phyloP scores from a whole-genome alignment of 92 coral and sea anemone genomes.

The Diadumene lineata region DNA sequence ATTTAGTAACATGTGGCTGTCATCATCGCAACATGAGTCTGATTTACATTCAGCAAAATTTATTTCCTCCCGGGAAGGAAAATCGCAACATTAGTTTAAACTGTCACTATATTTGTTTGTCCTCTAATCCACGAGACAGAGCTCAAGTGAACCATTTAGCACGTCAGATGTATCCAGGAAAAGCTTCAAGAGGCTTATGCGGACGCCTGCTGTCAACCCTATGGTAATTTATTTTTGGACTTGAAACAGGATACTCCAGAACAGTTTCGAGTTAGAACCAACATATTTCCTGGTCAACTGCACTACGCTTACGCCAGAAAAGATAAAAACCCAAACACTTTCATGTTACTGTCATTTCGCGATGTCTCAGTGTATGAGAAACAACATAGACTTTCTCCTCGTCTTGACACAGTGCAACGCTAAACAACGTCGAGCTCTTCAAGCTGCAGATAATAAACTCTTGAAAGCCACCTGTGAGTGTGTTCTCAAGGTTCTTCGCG shows the following conservation, averaged over 20 bases:
- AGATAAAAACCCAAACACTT: constrained; percentile 13
- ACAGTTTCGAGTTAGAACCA: too few species aligned
- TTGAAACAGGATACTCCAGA: constrained; percentile 35
- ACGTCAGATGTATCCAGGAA: too few species aligned
- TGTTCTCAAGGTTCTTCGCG: constrained; percentile 15
- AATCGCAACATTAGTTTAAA: constrained; percentile 21
- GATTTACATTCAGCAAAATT: too few species aligned
- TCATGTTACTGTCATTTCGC: neutral
- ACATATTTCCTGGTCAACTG: constrained; percentile 20
- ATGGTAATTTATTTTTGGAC: constrained; percentile 37
- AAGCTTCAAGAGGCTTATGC: too few species aligned
- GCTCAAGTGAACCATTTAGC: too few species aligned
- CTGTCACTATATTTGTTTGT: constrained; percentile 23
- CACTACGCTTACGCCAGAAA: constrained; percentile 27
- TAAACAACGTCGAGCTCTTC: constrained; percentile 17
- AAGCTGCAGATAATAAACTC: constrained; percentile 28
- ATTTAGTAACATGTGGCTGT: too few species aligned
- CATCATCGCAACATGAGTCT: too few species aligned
- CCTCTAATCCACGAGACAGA: constrained; percentile 27
- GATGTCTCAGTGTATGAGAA: too few species aligned
- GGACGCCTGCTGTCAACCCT: too few species aligned
- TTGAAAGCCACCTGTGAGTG: constrained; percentile 37
- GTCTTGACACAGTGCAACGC: constrained; percentile 33
- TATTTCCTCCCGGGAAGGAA: constrained; percentile 18
- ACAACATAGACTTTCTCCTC: constrained; percentile 28